Conservation (phyloP, 2,888 invertebrate genomes). For the Horisme vitalbata region DNA sequence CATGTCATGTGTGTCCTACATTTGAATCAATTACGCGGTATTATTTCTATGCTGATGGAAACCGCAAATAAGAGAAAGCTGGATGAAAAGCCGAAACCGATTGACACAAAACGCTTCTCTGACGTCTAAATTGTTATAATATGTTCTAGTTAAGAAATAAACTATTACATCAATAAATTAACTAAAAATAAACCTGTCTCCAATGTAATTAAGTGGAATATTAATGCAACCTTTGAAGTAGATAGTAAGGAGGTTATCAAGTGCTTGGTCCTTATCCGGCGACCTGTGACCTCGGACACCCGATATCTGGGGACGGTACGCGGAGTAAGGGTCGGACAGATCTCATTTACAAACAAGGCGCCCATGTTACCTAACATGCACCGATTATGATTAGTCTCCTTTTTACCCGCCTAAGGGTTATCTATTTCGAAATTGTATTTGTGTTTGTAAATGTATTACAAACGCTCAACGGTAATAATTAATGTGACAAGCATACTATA, state of each 20-base stretch:
- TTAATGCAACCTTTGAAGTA: constrained; percentile 32
- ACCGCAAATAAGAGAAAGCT: constrained; percentile 1
- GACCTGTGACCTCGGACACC: constrained; percentile 18
- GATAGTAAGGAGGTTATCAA: constrained; percentile 36
- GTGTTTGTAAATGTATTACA: too few relatives aligned
- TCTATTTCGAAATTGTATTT: too few relatives aligned
- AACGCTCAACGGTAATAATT: too few relatives aligned
- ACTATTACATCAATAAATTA: constrained; percentile 11
- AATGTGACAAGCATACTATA: too few relatives aligned
- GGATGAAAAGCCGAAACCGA: not conserved
- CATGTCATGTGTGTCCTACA: too few relatives aligned
- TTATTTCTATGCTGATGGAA: not conserved
- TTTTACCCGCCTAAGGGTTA: too few relatives aligned
- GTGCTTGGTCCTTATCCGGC: constrained; percentile 19
- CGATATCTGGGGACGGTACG: constrained; percentile 12
- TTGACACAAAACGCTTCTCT: not conserved
- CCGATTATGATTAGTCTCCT: not conserved
- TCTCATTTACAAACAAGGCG: constrained; percentile 13
- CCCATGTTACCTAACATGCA: not conserved
- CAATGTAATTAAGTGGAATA: constrained; percentile 26
- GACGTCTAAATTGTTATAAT: too few relatives aligned
- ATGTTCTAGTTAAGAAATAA: too few relatives aligned
- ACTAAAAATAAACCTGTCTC: constrained; percentile 20
- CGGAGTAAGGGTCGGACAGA: constrained; percentile 10
- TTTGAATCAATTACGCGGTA: constrained; percentile 1